A percentile compares a stretch with the other conserved stretches of the same genome.
phyloP scores from a whole-genome alignment of 92 coral and sea anemone species.

The Parazoanthus atlanticus region DNA sequence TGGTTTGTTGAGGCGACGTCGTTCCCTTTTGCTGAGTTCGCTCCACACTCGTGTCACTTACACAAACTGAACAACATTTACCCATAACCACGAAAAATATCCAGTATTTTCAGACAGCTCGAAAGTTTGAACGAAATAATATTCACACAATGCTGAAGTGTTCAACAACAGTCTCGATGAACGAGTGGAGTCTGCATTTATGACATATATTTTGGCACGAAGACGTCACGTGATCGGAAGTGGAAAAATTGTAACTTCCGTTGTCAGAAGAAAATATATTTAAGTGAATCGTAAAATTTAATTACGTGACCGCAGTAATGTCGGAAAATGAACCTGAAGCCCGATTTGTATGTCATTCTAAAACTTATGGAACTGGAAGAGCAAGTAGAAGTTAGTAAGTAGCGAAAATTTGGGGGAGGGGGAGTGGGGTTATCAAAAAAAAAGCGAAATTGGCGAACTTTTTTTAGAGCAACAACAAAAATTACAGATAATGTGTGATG shows the following conservation, averaged over 20 bases:
- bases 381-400: too few relatives aligned
- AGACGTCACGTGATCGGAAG: conserved; percentile 92
- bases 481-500: too few relatives aligned
- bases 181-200: conserved; percentile 53
- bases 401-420: too few relatives aligned
- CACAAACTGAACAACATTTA: conserved; percentile 93
- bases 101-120: conserved; percentile 33
- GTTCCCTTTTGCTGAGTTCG: conserved; percentile 66
- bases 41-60: conserved; percentile 68
- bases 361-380: too few relatives aligned
- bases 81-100: conserved; percentile 81
- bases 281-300: too few relatives aligned
- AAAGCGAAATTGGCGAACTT: too few relatives aligned
- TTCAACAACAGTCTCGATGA: conserved; percentile 22
- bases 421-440: too few relatives aligned
- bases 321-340: too few relatives aligned
- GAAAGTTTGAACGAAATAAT: conserved; percentile 6
- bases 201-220: conserved; percentile 64
- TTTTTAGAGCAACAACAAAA: too few relatives aligned
- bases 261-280: background rate
- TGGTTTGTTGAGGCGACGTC: conserved; percentile 66
- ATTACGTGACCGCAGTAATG: too few relatives aligned
- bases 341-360: too few relatives aligned
- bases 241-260: conserved; percentile 35
- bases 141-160: conserved; percentile 22